Evolutionary conservation across 1,140 invertebrate species (phyloP), one percentile per base, ranked within the genome.

Genomic region (Probaryconus sp.): DNA sequence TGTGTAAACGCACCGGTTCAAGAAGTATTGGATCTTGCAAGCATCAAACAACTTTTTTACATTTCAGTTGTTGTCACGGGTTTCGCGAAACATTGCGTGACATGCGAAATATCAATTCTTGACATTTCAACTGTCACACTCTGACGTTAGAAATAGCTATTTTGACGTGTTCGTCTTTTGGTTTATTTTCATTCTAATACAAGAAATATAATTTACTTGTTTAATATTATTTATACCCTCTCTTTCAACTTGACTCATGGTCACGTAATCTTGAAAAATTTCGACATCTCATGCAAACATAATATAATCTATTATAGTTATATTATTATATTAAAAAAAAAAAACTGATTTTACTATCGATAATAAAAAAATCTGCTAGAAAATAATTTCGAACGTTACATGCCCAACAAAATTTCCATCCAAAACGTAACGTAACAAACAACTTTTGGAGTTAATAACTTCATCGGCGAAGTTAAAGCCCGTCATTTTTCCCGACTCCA

Each of bases 51-150:
- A 55, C 40, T 60, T 60, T 69, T 50, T 53, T 45, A 28, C 21
- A 37, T 58, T 69, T 60, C 30, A 45, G 53, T 60, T 69, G 53
- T 60, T 69, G 55, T 69, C 65, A 60, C 47, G 30, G 30, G 16
- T 60, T 35, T 51, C 31, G 10, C 42, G 40, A 69, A 69, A 69
- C 51, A 68, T 13, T 38, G 16, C 33, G 42, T 70, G 56, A 56
- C 48, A 56, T 35, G 50, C 28, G 50, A 70, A 70, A 70, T 70
- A 70, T 63, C 67, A 70, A 63, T 70, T 70, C 50, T 63, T 70
- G 67, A 70, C 67, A 56, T 70, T 70, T 63, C 50, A 63, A 18
- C 67, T 63, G 67, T 70, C 67, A 70, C 37, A 17, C 0, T 1
- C 10, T 55, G 56, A 63, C 56, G 37, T 63, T 55, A 31, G 40